phyloP scores from a whole-genome alignment of 2,888 invertebrate species.

The Scaptomyza parva region DNA sequence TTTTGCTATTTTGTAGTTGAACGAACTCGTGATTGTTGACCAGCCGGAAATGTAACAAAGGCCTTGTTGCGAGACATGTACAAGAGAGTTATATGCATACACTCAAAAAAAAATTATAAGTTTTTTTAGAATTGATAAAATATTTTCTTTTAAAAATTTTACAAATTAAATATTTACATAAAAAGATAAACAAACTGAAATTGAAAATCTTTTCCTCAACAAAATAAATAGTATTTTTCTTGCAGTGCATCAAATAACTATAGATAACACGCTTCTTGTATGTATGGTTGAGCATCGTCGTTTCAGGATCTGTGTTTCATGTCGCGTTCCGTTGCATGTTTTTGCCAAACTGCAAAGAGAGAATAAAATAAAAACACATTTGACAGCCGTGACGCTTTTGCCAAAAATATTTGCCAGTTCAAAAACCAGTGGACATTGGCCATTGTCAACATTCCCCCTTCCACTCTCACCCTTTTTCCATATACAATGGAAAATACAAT shows the following conservation, averaged over 20 bases:
- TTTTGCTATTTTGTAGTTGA: slow-evolving; percentile 34
- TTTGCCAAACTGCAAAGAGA: slow-evolving; percentile 34
- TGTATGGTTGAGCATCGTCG: slow-evolving; percentile 10
- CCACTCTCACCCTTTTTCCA: neutral
- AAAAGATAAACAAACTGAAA: no score
- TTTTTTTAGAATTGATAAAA: no score
- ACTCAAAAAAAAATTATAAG: neutral
- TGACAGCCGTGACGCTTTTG: slow-evolving; percentile 43
- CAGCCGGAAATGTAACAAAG: slow-evolving; percentile 53
- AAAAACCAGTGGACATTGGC: slow-evolving; percentile 44
- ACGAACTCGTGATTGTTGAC: slow-evolving; percentile 25
- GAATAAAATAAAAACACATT: slow-evolving; percentile 31
- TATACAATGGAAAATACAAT: slow-evolving; percentile 44
- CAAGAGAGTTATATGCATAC: slow-evolving; percentile 17
- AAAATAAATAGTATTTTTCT: neutral
- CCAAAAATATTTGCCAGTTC: slow-evolving; percentile 50
- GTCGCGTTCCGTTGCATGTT: slow-evolving; percentile 44
- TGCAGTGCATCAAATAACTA: slow-evolving; percentile 22
- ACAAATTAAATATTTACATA: no score
- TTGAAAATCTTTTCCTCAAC: no score
- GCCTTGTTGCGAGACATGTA: slow-evolving; percentile 11
- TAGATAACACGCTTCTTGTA: neutral
- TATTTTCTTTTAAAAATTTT: no score
- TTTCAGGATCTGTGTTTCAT: slow-evolving; percentile 26
- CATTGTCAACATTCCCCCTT: slow-evolving; percentile 43